Base-by-base conservation (phyloP, 2,797 vertebrate species). In the Myotis pilosus region DNA sequence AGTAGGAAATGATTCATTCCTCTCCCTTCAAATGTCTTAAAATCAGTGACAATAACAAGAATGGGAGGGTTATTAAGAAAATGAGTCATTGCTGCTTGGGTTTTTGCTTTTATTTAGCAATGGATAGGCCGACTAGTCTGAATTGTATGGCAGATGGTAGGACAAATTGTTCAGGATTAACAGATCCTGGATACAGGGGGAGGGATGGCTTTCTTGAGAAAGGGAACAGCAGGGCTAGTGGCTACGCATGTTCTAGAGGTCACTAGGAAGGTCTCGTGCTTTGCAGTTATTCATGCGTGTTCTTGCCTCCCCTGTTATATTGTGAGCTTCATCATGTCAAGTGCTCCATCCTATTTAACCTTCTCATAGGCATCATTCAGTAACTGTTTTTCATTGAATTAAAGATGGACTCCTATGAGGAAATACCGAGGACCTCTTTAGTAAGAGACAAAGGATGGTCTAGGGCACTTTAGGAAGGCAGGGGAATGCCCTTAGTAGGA, bases 1-100 rank as follows among this genome's bases (percentile, higher is more conserved):
- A 80, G n/a, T n/a, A 78, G 66, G 44, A 95, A 94, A 91, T 81
- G 62, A 89, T 89, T 78, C 53, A 57, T 85, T 82, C n/a, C 5
- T 41, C 33, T 91, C 92, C 51, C 87, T 88, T 90, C n/a, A 93
- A 90, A 80, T 80, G 64, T n/a, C 28, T 38, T 66, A 44, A 90
- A 95, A 90, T 60, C 74, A 92, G 8, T n/a, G 22, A 57, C 38
- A 80, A 12, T 55, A 68, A 69, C 41, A 81, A 81, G 79, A 75
- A 55, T 28, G 28, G n/a, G 36, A 41, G 51, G n/a, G 44, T 91
- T 87, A 16, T 94, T 89, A 72, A 82, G 86, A 90, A 91, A 92
- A 88, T 51, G 87, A 91, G 60, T 84, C 60, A 85, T 82, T 87
- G 44, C 72, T 94, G 28, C 38, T 85, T 68, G 76, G 16, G 55